A percentile compares a stretch with the other conserved stretches of the same genome.
These are phyloP conservation scores for Holothuria glaberrima DNA, from an alignment of 35 echinoderm and acorn worm genomes.

Conservation along the genomic window DNA sequence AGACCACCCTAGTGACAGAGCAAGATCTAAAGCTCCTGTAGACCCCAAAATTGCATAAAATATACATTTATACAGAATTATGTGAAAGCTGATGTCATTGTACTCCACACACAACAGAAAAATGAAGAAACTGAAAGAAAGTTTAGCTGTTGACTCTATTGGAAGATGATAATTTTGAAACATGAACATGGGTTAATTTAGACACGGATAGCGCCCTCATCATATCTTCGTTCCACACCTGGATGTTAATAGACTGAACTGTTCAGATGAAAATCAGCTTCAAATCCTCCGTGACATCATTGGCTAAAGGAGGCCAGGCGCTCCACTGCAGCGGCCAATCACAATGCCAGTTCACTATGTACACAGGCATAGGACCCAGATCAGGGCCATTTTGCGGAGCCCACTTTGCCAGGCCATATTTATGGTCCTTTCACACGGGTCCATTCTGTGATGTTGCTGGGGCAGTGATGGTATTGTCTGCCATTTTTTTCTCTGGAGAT, in stretches of 20 bases:
- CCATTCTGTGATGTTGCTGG: constrained; percentile 1
- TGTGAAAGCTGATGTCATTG: no score
- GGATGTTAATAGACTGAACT: no score
- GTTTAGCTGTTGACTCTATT: no score
- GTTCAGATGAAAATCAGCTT: background rate
- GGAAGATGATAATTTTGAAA: constrained; percentile 52
- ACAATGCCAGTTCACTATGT: background rate
- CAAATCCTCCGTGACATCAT: background rate
- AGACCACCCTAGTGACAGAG: background rate
- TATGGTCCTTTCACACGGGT: constrained; percentile 26
- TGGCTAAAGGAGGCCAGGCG: background rate
- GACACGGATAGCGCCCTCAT: background rate
- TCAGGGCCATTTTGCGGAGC: no score
- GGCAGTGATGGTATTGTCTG: background rate
- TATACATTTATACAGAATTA: constrained; percentile 36
- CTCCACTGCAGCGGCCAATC: constrained; percentile 24
- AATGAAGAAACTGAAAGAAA: no score
- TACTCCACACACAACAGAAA: no score
- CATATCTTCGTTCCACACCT: no score
- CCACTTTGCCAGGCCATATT: background rate
- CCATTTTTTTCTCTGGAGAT: background rate
- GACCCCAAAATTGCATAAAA: constrained; percentile 28
- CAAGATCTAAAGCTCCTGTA: background rate
- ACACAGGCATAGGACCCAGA: constrained; percentile 15
- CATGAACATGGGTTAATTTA: background rate